Evolutionary conservation across 2,888 invertebrate genomes (phyloP), one percentile per base, ranked within the genome.

Genomic region (Phyllotreta cruciferae): DNA sequence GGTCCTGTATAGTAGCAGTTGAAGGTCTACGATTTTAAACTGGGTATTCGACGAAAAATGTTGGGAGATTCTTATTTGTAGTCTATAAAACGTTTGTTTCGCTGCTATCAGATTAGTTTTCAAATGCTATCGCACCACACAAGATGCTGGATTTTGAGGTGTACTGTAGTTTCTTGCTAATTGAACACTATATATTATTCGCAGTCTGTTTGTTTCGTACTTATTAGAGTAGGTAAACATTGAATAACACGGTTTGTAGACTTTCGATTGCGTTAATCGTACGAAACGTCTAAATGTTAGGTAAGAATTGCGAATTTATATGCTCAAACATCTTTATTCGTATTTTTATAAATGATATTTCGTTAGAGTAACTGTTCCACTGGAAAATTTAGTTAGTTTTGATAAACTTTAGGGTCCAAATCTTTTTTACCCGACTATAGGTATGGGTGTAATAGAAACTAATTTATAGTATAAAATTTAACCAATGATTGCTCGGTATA

Each of bases 371-470:
- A 34, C 24, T 57, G 56, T 54, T 56, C 44, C 53, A 49, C 61
- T 54, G 39, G 61, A 45, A 56, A 64, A 64, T 64, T 64, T 61
- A 64, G 64, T 64, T 64, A 64, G 64, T 61, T 64, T 61, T 50
- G 56, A 64, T 56, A 62, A 65, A 45, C 39, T 60, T 42, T 60
- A 57, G 63, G 66, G 66, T 66, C 64, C 66, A 62, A 66, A 39
- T 63, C 63, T 66, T 68, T 68, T 67, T 66, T 66, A 68, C 68
- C 66, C 63, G 61, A 62, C 64, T 68, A 52, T 62, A 64, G 60
- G 62, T 56, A 66, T 60, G 68, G 66, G 57, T 60, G 42, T 54
- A 62, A 60, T 56, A 68, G 62, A 66, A 63, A 64, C 55, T 54
- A 66, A 64, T 62, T 62, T 62, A 58, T 60, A 62, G 64, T 62